phyloP scores from a whole-genome alignment of 1,140 invertebrate genomes.

The Palaemon carinicauda region DNA sequence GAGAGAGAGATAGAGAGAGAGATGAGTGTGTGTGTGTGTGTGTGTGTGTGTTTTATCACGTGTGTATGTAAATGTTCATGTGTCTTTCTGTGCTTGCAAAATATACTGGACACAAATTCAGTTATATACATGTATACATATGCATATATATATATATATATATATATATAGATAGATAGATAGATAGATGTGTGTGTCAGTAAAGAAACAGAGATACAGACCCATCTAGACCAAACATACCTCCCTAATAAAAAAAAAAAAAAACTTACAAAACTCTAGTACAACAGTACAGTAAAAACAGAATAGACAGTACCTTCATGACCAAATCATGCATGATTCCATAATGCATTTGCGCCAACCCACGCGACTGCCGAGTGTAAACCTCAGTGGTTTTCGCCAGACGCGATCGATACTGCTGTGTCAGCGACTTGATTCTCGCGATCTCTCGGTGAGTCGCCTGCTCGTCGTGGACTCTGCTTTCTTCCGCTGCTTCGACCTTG shows the following conservation, averaged over 20 bases:
- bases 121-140: too few species aligned
- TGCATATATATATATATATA: too few species aligned
- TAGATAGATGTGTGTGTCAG: too few species aligned
- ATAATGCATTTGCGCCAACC: conserved; percentile 39
- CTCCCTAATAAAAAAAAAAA: neutral
- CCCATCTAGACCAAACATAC: neutral
- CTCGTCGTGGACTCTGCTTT: neutral
- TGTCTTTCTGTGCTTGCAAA: too few species aligned
- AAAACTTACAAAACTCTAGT: too few species aligned
- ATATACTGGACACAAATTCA: too few species aligned
- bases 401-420: conserved; percentile 12
- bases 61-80: too few species aligned
- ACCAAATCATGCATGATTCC: conserved; percentile 10
- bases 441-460: conserved; percentile 13
- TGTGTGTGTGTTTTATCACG: too few species aligned
- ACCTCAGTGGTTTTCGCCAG: conserved; percentile 6
- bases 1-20: too few species aligned
- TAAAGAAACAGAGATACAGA: neutral
- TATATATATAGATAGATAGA: too few species aligned
- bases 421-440: conserved; percentile 6
- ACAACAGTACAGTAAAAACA: too few species aligned
- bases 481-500: conserved; percentile 27
- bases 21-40: too few species aligned
- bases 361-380: conserved; percentile 4
- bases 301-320: conserved; percentile 19